Evolutionary conservation across 2,113 vertebrate species (phyloP).

Genomic region (Cepphus grylle): DNA sequence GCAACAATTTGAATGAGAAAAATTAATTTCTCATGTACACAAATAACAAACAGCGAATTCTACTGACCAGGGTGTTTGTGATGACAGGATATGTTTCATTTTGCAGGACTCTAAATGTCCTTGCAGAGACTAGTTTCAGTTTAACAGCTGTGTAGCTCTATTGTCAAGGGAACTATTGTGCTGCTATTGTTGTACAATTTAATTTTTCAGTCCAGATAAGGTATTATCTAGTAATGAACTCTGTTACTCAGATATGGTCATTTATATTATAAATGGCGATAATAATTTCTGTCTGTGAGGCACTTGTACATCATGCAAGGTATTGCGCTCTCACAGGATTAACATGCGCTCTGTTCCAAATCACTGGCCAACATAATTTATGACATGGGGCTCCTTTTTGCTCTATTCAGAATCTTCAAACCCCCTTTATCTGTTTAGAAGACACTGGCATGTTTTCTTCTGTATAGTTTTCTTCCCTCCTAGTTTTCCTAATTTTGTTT

Average conservation of each 20-base stretch:
- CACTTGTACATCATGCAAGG: neutral
- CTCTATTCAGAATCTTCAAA: neutral
- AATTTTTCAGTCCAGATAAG: slow-evolving; percentile 25
- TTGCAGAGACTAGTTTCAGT: neutral
- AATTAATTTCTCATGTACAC: neutral
- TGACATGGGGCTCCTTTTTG: neutral
- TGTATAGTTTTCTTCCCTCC: neutral
- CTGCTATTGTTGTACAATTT: neutral
- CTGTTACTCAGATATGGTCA: neutral
- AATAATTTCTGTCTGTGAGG: slow-evolving; percentile 5
- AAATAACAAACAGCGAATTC: neutral
- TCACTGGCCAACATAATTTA: neutral
- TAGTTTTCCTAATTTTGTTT: neutral
- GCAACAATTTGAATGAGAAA: neutral
- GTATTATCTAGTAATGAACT: neutral
- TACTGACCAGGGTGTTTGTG: neutral
- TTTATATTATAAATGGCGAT: slow-evolving; percentile 30
- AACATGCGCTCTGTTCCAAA: neutral
- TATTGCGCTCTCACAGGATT: neutral
- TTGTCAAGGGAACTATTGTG: neutral
- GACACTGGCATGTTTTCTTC: neutral
- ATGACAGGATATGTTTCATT: neutral
- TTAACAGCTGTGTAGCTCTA: neutral
- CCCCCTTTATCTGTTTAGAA: neutral
- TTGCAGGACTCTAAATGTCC: neutral